Evolutionary conservation across 2,888 invertebrate species (phyloP), one percentile per base, ranked within the genome.

Genomic region (Cecidostiba fungosa): DNA sequence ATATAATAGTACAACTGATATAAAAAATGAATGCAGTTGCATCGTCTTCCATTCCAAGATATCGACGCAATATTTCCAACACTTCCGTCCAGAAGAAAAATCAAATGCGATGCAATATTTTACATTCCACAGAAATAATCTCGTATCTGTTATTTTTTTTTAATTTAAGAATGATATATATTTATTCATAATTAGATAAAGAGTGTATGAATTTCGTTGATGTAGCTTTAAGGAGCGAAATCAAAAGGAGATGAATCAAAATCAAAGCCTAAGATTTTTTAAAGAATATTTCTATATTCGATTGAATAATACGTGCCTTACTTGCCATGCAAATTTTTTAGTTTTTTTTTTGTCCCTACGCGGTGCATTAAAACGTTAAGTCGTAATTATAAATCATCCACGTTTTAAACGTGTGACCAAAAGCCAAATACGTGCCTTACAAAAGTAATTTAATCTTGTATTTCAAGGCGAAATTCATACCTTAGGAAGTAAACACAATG

Each of bases 131-230:
- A 16, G 1, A 29, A 16, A 54, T 76, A 32, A 29, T 59, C 12
- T 66, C 23, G 26, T 12, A 62, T 26, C 1, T 12, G 2, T 43
- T 12, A 32, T 43, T 10, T 12, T 43, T 62, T 62, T 5, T 26
- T 62, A 62, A 19, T 62, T 66, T 66, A 26, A 26, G n/a, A 29
- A 16, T 16, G n/a, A 26, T 26, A 62, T 2, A 26, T 62, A 23
- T 1, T 23, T 62, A 14, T 26, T 23, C 23, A 23, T 62, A 3
- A 62, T 23, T 62, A 62, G 47, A 54, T 54, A 76, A n/a, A 8
- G 14, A 29, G 16, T 29, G 70, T 62, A 73, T 81, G 80, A 81
- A 81, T 81, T 81, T 81, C 59, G 70, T 59, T n/a, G 29, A 14
- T 0, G 26, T 54, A 54, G n/a, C 5, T 54, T n/a, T 19, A 54